Evolutionary conservation across 2,888 invertebrate genomes (phyloP).

Genomic region (Gerris lacustris): DNA sequence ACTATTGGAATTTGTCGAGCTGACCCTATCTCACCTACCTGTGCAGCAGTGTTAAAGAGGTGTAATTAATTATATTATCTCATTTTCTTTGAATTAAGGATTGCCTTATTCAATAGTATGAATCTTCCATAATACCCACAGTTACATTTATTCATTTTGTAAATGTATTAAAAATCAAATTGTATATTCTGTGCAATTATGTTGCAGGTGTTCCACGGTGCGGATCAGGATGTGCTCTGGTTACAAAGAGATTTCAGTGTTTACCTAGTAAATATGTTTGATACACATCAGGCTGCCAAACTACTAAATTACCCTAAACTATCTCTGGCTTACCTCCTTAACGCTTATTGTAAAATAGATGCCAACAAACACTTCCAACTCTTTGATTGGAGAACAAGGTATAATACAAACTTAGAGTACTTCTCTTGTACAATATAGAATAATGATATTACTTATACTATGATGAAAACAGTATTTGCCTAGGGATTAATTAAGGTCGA

Average conservation of each 20-base stretch:
- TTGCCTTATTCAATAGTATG: too few species aligned
- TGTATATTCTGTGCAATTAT: background rate
- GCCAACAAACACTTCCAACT: constrained; percentile 84
- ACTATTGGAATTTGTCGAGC: too few species aligned
- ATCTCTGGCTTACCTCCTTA: constrained; percentile 66
- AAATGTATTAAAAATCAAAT: too few species aligned
- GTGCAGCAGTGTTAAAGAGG: too few species aligned
- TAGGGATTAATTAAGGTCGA: too few species aligned
- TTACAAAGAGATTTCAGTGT: constrained; percentile 88
- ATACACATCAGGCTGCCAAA: constrained; percentile 80
- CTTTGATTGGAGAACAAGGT: constrained; percentile 87
- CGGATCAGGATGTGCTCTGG: constrained; percentile 79
- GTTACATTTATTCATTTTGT: too few species aligned
- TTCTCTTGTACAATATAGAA: too few species aligned
- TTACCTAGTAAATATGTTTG: constrained; percentile 94
- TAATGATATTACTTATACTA: constrained; percentile 8
- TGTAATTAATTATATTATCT: too few species aligned
- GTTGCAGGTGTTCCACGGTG: constrained; percentile 76
- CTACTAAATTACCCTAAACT: constrained; percentile 54
- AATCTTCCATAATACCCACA: too few species aligned
- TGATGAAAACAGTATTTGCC: too few species aligned
- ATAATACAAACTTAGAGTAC: constrained; percentile 11
- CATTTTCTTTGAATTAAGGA: too few species aligned
- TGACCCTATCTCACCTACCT: too few species aligned
- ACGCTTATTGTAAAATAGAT: constrained; percentile 61